Evolutionary conservation across 1,140 invertebrate species (phyloP).

Genomic region (Zaprionus camerounensis): DNA sequence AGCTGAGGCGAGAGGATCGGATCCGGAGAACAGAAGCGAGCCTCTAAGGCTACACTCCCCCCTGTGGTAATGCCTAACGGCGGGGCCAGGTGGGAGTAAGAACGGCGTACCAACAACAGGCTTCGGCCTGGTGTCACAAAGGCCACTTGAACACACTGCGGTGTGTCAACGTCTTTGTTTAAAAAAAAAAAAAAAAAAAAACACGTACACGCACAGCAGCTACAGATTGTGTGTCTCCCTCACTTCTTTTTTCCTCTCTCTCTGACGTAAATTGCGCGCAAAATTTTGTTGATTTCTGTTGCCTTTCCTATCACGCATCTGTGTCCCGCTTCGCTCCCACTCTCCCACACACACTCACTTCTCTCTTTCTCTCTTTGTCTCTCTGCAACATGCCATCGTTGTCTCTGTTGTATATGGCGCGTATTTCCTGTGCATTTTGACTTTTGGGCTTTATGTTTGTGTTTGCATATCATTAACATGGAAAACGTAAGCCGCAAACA

Average conservation of each 20-base stretch:
- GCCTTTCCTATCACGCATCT: constrained; percentile 38
- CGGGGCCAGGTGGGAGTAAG: too few species aligned
- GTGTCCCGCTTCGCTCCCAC: constrained; percentile 9
- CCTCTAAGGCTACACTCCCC: too few species aligned
- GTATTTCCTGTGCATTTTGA: constrained; percentile 69
- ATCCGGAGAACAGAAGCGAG: too few species aligned
- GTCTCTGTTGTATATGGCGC: constrained; percentile 62
- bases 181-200: too few species aligned
- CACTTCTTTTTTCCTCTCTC: not conserved
- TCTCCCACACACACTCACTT: constrained; percentile 11
- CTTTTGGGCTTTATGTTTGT: constrained; percentile 56
- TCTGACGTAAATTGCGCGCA: constrained; percentile 77
- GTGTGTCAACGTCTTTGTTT: too few species aligned
- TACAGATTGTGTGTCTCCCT: constrained; percentile 9
- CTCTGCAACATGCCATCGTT: constrained; percentile 1
- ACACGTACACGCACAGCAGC: constrained; percentile 9
- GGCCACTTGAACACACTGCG: too few species aligned
- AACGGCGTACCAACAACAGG: too few species aligned
- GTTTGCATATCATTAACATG: constrained; percentile 79
- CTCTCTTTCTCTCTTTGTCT: constrained; percentile 13
- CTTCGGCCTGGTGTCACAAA: too few species aligned
- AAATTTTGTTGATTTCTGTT: constrained; percentile 71
- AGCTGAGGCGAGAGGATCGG: too few species aligned
- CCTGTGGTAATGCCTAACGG: too few species aligned
- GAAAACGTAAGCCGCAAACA: constrained; percentile 60